Evolutionary conservation across 2,113 vertebrate genomes (phyloP), one percentile per base, ranked within the genome.

Genomic region (Terrapene triunguis): DNA sequence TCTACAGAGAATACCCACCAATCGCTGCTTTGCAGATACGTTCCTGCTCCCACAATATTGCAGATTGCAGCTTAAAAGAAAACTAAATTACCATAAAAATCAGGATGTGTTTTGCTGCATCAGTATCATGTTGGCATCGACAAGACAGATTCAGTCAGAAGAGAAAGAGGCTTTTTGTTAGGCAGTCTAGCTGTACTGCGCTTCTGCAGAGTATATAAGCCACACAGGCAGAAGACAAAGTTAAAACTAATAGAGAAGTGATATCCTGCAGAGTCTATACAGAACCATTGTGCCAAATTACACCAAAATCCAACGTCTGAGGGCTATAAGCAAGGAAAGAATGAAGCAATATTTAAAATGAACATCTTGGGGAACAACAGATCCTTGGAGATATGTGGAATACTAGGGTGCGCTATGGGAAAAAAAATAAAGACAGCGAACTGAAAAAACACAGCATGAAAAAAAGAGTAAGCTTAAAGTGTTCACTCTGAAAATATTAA

Each of bases 1-100:
- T 88, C 87, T 92, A 92, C 88, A 85, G 92, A 95, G 88, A 92
- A 80, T 1, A 88, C 80, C 89, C 62, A 93, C 95, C 4, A 57
- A 91, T 25, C 74, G 82, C 82, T 2, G n/a, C 88, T 96, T 88
- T 6, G 0, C 53, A 96, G 89, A 48, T 93, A 47, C 94, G 92
- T 96, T 96, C 93, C 96, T 97, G 95, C 96, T 96, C 97, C 96
- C 97, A 98, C 94, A 97, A 92, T 93, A 96, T 79, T 96, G 92
- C 11, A 97, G 92, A 85, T 90, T 96, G 95, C 0, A 42, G 94
- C 38, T 85, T 85, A 94, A 94, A 93, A 90, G 95, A 96, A 83
- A 89, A 65, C 91, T 82, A 87, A 85, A 93, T 62, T 96, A 92
- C 85, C 95, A 96, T 97, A 94, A 96, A 97, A 96, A 97, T 97